Base-by-base conservation (phyloP, 2,888 invertebrate genomes). In the Hypselothyrea guttata region DNA sequence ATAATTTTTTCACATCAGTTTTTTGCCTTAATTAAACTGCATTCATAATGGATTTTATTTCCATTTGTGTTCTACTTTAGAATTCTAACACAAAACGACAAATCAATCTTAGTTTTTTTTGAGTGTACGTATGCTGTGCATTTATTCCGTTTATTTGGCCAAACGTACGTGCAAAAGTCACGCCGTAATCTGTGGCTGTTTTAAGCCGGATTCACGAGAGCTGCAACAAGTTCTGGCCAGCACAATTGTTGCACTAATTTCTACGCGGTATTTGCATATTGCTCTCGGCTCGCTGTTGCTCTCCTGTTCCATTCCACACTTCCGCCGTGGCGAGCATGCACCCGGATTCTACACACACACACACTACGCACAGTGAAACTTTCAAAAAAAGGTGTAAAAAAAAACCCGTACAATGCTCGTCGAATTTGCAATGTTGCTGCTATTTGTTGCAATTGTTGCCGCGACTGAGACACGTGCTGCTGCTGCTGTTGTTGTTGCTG, bases 151-250 rank as follows among this genome's bases (percentile, higher is more conserved):
- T n/a, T n/a, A n/a, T n/a, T n/a, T 22, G 3, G 22, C 22, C 22
- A 22, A 22, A 22, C 22, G 5, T 22, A 22, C 22, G 22, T 22
- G 22, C 5, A 22, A 4, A 22, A 22, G n/a, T 22, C 5, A 22
- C 2, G 22, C 5, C 22, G 22, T 22, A 22, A 22, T 22, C 22
- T 22, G 2, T 22, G 22, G 5, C 2, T 22, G 2, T 22, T 22
- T 22, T 22, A 22, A 22, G 2, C 2, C 5, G 2, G 2, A 4
- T 22, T 22, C 5, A 2, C 5, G 22, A 2, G 22, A 4, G 46
- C 71, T 77, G 75, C 82, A 82, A 77, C 82, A 75, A 75, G 75
- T 82, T 55, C 15, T 44, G 45, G 13, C 12, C 11, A 27, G 7
- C 12, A 31, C 27, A 1, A 13, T 34, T 33, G 8, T 2, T 42